Evolutionary conservation across 2,888 invertebrate genomes (phyloP), one percentile per base, ranked within the genome.

Genomic region (Chelonus formosanus): DNA sequence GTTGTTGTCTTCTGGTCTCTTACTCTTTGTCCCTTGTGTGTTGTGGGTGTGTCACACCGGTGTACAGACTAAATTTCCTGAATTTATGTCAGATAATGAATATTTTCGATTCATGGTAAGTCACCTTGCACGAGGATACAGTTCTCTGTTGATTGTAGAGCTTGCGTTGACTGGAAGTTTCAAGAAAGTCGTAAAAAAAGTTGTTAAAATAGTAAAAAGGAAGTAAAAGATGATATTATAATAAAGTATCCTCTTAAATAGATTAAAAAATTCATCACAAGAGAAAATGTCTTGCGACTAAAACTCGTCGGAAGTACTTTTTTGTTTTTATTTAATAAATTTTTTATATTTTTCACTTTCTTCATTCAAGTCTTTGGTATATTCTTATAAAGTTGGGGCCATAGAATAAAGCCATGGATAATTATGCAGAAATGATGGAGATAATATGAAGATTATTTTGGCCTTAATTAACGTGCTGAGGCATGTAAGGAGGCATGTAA

Each of bases 401-500:
- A 20, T 20, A 20, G 20, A 20, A 20, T 20, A 20, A 20, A 20
- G 20, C 20, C 20, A 20, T 20, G 20, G 20, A 20, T 20, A 20
- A 20, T 20, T 20, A 20, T 20, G 4, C 34, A 35, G 5, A 20
- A 48, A 60, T 32, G 45, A 60, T 8, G 31, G 50, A 54, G 34
- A 20, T 32, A 31, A 50, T 60, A 53, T 36, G 7, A 36, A 6
- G 63, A 59, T 20, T 1, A 20, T 20, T 20, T 20, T 20, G 20
- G 20, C 20, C 20, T 74, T 77, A 80, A 76, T 80, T 80, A 60
- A 74, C 76, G 68, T 76, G 73, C 69, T 81, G 80, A 58, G 80
- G 79, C 70, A 82, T 78, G 69, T 83, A 83, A 58, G 84, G 81
- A 58, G 81, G 83, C 77, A 84, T 80, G 72, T 84, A 83, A 56